Evolutionary conservation across 2,888 invertebrate species (phyloP), one percentile per base, ranked within the genome.

Genomic region (Philaethria dido): DNA sequence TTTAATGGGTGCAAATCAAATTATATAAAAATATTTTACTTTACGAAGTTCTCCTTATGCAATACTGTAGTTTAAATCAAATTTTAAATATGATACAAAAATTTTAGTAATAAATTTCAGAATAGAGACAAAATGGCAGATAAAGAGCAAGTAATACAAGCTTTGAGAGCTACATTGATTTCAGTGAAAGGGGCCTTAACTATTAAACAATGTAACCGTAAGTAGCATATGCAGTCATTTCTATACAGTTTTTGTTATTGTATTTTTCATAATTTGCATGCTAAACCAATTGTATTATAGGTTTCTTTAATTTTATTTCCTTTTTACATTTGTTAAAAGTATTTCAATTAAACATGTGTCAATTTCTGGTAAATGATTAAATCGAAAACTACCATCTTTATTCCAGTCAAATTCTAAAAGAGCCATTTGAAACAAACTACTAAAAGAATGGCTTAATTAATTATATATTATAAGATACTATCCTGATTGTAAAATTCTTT

Each of bases 181-280:
- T 93, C 93, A 39, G 91, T 91, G 6, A 93, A 93, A 81, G 92
- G 92, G 73, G 89, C 93, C 25, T 77, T 93, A 39, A 89, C 92
- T 8, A 79, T 94, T 59, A 85, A 88, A 48, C 88, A 93, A 77
- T 88, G 94, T 69, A 93, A 93, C 74, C 82, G 94, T 94, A 87
- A 93, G 94, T 92, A 65, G 64, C 29, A 60, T 22, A 36, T 59
- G 44, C 25, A 61, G 62, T 33, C 20, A 44, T 25, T 16, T 22
- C 6, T 60, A 29, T 45, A 29, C 14, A 61, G 1, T 33, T 47
- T 20, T 47, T 3, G 39, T 44, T 42, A 59, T 29, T 42, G 13
- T 29, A 18, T 18, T 8, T 8, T 13, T 13, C 3, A 13, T 13
- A 39, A 39, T 39, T 39, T 13, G 39, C 13, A 39, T 39, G 33